Percentiles rank a stretch among this genome's conserved stretches.
These are phyloP conservation scores for Catagonus wagneri DNA, from an alignment of 2,113 vertebrate genomes.

Conservation along the genomic window DNA sequence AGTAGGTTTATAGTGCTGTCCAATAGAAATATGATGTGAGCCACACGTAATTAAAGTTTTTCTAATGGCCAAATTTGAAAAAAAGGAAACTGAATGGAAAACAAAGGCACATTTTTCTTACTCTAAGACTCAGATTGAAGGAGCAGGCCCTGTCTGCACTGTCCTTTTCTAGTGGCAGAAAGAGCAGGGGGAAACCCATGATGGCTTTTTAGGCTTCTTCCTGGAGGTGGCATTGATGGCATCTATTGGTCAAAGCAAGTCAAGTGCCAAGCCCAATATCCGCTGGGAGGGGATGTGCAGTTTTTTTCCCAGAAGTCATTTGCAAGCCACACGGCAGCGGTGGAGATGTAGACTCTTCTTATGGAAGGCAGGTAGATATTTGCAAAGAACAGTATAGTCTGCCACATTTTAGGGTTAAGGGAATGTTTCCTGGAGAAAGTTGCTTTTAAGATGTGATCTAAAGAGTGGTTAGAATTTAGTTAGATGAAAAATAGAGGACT, in stretches of 20 bases:
- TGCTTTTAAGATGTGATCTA: conserved; percentile 51
- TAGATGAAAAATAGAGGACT: neutral
- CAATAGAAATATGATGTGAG: neutral
- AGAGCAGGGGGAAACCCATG: neutral
- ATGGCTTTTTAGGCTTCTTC: neutral
- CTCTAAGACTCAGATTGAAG: neutral
- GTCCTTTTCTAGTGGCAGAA: neutral
- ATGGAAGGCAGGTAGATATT: neutral
- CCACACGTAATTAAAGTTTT: neutral
- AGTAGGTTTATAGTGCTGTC: neutral
- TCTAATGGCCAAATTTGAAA: neutral
- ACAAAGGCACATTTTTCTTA: conserved; percentile 4
- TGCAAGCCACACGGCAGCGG: neutral
- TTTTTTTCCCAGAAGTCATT: neutral
- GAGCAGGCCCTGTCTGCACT: neutral
- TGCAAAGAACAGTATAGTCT: neutral
- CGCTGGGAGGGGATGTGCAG: neutral
- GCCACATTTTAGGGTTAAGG: neutral
- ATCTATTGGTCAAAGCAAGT: neutral
- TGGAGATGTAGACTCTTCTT: neutral
- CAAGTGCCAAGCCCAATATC: neutral
- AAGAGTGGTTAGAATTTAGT: conserved; percentile 10
- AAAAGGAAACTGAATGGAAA: neutral
- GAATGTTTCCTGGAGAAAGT: neutral
- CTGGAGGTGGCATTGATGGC: neutral